phyloP scores from a whole-genome alignment of 1,140 invertebrate genomes.

The Drosophila ironensis region DNA sequence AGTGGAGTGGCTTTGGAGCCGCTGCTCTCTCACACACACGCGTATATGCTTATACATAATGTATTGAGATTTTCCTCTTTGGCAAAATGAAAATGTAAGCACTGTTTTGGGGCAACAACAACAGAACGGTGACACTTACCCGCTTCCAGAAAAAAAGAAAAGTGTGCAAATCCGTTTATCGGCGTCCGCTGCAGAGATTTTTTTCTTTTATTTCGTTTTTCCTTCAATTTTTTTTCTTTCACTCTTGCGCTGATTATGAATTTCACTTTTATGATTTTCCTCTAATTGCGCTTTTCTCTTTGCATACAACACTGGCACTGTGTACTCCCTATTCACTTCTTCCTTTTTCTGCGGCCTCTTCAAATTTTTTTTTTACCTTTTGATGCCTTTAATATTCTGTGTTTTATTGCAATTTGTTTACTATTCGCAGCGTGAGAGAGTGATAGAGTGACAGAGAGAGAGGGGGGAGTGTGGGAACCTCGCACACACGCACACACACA shows the following conservation, averaged over 20 bases:
- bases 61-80: constrained; percentile 71
- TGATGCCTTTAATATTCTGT: too few species aligned
- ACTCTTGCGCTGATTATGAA: constrained; percentile 43
- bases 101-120: constrained; percentile 32
- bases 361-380: too few species aligned
- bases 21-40: constrained; percentile 63
- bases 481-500: too few species aligned
- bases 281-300: constrained; percentile 46
- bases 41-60: too few species aligned
- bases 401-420: too few species aligned
- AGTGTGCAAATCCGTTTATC: constrained; percentile 67
- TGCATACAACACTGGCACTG: constrained; percentile 36
- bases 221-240: constrained; percentile 33
- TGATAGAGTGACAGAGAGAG: too few species aligned
- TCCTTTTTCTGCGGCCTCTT: constrained; percentile 25
- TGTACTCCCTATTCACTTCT: constrained; percentile 15
- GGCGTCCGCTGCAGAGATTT: constrained; percentile 22
- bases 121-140: constrained; percentile 46
- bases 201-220: neutral
- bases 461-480: too few species aligned
- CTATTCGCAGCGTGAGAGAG: too few species aligned
- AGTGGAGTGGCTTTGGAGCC: constrained; percentile 23
- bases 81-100: constrained; percentile 74
- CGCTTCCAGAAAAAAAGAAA: constrained; percentile 58
- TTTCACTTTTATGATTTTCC: constrained; percentile 60